Evolutionary conservation across 2,888 invertebrate genomes (phyloP), one percentile per base, ranked within the genome.

Genomic region (Dolichopus griseipennis): DNA sequence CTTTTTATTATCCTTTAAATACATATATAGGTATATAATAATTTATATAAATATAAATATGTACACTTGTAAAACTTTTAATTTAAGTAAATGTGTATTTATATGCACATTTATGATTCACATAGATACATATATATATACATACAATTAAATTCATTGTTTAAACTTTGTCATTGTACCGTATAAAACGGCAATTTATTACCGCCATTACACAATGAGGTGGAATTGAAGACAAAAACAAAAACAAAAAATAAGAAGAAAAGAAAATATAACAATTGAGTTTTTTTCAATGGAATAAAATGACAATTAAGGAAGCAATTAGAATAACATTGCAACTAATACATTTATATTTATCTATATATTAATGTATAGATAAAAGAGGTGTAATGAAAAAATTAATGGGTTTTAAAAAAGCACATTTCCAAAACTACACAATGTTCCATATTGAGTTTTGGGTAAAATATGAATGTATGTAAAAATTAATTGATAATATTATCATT

Each of bases 131-230:
- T 52, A 12, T n/a, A n/a, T n/a, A n/a, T n/a, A n/a, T n/a, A n/a
- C n/a, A n/a, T 52, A 52, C 8, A 52, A 52, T 52, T 52, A 52
- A 52, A 52, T 52, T 52, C 52, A 52, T 52, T 52, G 52, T 52
- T 52, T 52, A 52, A 52, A 52, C n/a, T 52, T 52, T 52, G 52
- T 52, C 52, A 52, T 52, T 52, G 52, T 52, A 52, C 9, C 18
- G 37, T 37, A 52, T 5, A 52, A 52, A 52, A 52, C 15, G 52
- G 52, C 6, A 52, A 52, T 52, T 52, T 52, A 52, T 52, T 52
- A 52, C n/a, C 15, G 41, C 41, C 41, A 41, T 41, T 52, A 52
- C 52, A 15, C 15, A 52, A 52, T 12, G 52, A 52, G 18, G 6
- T 18, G 9, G n/a, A 18, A 52, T 5, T 18, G 52, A 52, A 52